phyloP scores from a whole-genome alignment of 2,113 vertebrate species.

The Notechis scutatus region DNA sequence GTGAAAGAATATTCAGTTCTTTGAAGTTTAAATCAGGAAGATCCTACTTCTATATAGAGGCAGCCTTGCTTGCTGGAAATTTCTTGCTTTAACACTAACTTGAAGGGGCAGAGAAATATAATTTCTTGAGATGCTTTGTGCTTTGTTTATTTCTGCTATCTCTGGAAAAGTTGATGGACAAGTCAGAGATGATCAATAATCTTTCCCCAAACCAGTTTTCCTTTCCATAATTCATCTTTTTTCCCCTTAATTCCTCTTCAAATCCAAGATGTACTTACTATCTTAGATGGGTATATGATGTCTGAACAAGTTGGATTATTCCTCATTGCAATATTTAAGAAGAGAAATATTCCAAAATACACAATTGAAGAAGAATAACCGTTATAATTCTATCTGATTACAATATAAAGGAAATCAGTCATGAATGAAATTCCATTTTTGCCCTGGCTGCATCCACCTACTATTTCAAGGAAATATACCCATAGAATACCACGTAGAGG shows the following conservation, averaged over 20 bases:
- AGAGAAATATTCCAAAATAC: not conserved
- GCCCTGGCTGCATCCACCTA: not conserved
- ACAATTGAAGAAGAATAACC: not conserved
- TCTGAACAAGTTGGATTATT: not conserved
- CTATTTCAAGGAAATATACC: not conserved
- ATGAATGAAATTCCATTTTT: not conserved
- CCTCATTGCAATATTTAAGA: not conserved
- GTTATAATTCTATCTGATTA: not conserved
- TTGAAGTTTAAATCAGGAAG: not conserved
- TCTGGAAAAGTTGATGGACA: not conserved
- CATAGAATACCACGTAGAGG: not conserved
- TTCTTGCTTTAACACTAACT: not conserved
- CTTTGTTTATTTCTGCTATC: not conserved
- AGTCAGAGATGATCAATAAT: not conserved
- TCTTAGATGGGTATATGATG: not conserved
- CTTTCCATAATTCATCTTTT: not conserved
- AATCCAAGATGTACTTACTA: not conserved
- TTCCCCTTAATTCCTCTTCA: not conserved
- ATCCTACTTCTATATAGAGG: not conserved
- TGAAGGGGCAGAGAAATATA: not conserved
- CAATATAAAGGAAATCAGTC: not conserved
- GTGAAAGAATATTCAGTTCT: not conserved
- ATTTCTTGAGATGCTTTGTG: not conserved
- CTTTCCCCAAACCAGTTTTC: not conserved
- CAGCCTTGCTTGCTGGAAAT: not conserved